These are phyloP conservation scores for Morpho achilles DNA, from an alignment of 2,888 invertebrate genomes.

Conservation along the genomic window DNA sequence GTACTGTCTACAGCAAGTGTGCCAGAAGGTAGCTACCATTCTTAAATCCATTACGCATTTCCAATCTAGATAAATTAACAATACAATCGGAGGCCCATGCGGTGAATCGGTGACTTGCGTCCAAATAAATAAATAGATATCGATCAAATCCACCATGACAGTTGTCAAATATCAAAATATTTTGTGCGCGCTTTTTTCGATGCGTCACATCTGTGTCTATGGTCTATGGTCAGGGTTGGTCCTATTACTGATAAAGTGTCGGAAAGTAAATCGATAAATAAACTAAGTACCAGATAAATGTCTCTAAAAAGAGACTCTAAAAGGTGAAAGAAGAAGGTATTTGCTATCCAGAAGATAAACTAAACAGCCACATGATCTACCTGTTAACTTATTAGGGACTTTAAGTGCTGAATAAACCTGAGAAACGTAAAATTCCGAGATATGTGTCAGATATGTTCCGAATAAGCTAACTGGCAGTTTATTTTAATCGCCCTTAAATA, in stretches of 20 bases:
- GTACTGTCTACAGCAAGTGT: background rate
- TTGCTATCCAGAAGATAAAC: too few relatives aligned
- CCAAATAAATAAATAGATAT: conserved; percentile 61
- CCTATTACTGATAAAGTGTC: background rate
- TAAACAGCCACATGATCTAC: too few relatives aligned
- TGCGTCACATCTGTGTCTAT: conserved; percentile 32
- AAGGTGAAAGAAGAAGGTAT: too few relatives aligned
- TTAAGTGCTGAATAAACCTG: too few relatives aligned
- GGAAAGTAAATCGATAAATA: too few relatives aligned
- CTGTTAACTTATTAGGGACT: too few relatives aligned
- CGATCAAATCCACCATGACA: conserved; percentile 63
- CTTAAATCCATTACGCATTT: conserved; percentile 16
- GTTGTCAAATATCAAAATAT: conserved; percentile 76
- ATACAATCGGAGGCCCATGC: conserved; percentile 7
- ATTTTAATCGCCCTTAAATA: too few relatives aligned
- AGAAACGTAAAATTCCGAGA: too few relatives aligned
- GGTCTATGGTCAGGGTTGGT: conserved; percentile 52
- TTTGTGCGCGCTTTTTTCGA: conserved; percentile 66
- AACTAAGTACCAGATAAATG: too few relatives aligned
- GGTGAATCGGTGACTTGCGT: conserved; percentile 33
- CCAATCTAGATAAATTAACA: conserved; percentile 12
- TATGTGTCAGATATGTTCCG: too few relatives aligned
- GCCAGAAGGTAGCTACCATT: conserved; percentile 8
- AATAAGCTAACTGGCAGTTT: too few relatives aligned
- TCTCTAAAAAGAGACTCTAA: too few relatives aligned